Conservation (phyloP, 1,140 invertebrate genomes). For the Andrena cerasifolii region DNA sequence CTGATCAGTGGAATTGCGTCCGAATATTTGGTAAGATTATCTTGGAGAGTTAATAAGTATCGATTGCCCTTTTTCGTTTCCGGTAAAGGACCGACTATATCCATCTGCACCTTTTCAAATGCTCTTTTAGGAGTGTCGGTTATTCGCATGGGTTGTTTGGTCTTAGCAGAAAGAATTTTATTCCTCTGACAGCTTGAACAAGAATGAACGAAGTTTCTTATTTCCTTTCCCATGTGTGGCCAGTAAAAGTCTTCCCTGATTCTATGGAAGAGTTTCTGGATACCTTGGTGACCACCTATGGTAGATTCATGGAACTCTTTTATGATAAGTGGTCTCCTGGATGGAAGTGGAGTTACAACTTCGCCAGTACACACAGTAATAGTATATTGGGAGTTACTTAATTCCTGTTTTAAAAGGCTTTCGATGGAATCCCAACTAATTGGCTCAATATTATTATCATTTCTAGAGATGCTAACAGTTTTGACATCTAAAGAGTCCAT, state of each 20-base stretch:
- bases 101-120: slow-evolving; percentile 13
- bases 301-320: not conserved
- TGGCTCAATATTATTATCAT: not conserved
- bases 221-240: not conserved
- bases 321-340: not conserved
- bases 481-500: not conserved
- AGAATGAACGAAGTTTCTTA: not conserved
- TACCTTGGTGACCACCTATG: not conserved
- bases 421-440: not conserved
- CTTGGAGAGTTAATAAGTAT: not conserved
- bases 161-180: slow-evolving; percentile 4
- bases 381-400: not conserved
- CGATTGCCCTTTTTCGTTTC: not conserved
- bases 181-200: slow-evolving; percentile 1
- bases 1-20: no score
- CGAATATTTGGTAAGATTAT: not conserved
- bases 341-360: not conserved
- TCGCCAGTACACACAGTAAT: not conserved
- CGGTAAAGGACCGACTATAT: slow-evolving; percentile 21
- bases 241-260: not conserved
- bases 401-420: not conserved
- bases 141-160: slow-evolving; percentile 3
- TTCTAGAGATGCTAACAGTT: not conserved
- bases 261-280: not conserved
- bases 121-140: slow-evolving; percentile 9